Conservation (phyloP, 2,797 vertebrate genomes). For the Amphiprion clarkii region DNA sequence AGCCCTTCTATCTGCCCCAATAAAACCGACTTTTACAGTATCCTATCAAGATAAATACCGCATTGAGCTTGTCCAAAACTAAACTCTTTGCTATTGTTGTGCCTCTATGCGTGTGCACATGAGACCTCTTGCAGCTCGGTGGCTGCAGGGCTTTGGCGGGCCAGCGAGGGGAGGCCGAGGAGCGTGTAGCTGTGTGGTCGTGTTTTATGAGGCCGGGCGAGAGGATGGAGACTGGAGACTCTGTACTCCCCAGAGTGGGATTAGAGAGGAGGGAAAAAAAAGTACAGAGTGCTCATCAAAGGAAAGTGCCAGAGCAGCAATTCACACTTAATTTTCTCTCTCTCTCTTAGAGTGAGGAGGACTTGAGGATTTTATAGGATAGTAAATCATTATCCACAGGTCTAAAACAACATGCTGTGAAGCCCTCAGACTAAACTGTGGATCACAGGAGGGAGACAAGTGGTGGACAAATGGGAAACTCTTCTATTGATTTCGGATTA, state of each 20-base stretch:
- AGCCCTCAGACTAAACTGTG: constrained; percentile 49
- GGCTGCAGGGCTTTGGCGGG: constrained; percentile 46
- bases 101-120: background rate
- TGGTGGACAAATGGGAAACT: constrained; percentile 18
- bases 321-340: constrained; percentile 73
- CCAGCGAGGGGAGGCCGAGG: constrained; percentile 64
- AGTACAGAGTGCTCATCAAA: constrained; percentile 80
- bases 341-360: constrained; percentile 51
- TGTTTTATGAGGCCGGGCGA: constrained; percentile 70
- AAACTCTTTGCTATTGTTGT: constrained; percentile 13
- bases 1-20: constrained; percentile 22
- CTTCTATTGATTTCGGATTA: constrained; percentile 8
- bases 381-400: constrained; percentile 80
- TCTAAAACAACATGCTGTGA: constrained; percentile 77
- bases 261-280: constrained; percentile 67
- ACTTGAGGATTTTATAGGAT: constrained; percentile 76
- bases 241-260: constrained; percentile 73
- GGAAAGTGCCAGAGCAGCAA: constrained; percentile 63
- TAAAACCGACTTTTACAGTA: constrained; percentile 48
- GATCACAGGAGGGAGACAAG: constrained; percentile 30
- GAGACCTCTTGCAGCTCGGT: constrained; percentile 34
- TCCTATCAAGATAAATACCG: constrained; percentile 42
- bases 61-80: constrained; percentile 14
- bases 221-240: constrained; percentile 66
- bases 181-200: constrained; percentile 72